Base-by-base conservation (phyloP, 2,888 invertebrate species). In the Microdon myrmicae region DNA sequence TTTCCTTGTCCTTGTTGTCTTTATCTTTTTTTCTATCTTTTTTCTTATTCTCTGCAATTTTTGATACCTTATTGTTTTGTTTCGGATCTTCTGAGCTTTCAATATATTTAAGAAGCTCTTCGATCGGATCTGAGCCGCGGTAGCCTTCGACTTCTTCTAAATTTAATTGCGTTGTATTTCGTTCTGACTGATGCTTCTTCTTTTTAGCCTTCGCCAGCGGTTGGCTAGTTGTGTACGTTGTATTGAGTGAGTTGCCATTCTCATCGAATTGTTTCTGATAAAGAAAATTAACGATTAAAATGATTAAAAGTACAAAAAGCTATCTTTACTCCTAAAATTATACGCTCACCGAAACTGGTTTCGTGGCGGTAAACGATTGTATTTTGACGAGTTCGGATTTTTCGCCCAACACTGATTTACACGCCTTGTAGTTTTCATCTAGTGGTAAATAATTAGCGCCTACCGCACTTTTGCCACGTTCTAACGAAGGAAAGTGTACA, bases 61-160 rank as follows among this genome's bases (percentile, higher is more conserved):
- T 71, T 70, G 68, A 78, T 43, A 73, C 74, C 72, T 81, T 82
- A 71, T 83, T 82, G 17, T 53, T 49, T 71, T 81, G 80, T 47
- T 77, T 70, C 70, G 82, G 82, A 74, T 83, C 83, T 6, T 73
- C 73, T 22, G 73, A 82, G 44, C 87, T 88, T 73, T 90, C 90
- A 67, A 92, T 92, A 75, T 87, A 92, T 69, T 89, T 87, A 60
- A 92, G 83, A 68, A 92, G 82, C 73, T 85, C 87, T 74, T 91
- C 88, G 25, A 93, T 84, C 69, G 90, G 87, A 76, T 89, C 89
- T 74, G 88, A 86, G 59, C 90, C 87, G 59, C 90, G 86, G 81
- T 91, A 90, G 6, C 93, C 93, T 73, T 87, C 88, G 56, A 92
- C 87, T 68, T 86, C 83, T 71, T 84, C 82, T 1, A 84, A 78